These are phyloP conservation scores for Plutella xylostella DNA, from an alignment of 2,888 invertebrate species.

Conservation along the genomic window DNA sequence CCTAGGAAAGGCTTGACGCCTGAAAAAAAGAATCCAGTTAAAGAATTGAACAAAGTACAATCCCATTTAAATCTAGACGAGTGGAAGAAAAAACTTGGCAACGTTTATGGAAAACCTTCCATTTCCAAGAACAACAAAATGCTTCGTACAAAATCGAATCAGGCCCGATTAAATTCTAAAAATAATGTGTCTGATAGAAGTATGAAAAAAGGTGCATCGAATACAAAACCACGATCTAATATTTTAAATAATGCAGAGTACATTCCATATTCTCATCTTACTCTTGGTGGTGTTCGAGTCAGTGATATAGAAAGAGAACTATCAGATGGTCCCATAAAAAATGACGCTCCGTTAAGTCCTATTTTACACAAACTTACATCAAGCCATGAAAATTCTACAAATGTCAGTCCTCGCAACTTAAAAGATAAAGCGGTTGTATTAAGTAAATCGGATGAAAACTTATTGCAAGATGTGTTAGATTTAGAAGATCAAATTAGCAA, in stretches of 20 bases:
- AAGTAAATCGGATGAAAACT: conserved; percentile 58
- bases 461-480: conserved; percentile 53
- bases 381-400: conserved; percentile 46
- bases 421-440: no score
- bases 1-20: no score
- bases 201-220: conserved; percentile 19
- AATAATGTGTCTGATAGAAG: no score
- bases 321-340: conserved; percentile 37
- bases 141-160: no score
- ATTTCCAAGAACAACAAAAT: conserved; percentile 22
- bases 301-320: conserved; percentile 57
- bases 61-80: conserved; percentile 34
- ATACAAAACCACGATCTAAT: conserved; percentile 6
- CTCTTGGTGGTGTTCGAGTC: conserved; percentile 50
- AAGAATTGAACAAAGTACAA: conserved; percentile 25
- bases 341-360: conserved; percentile 42
- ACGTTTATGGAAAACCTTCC: conserved; percentile 36
- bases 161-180: no score
- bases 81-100: conserved; percentile 49
- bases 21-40: conserved; percentile 17
- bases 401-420: conserved; percentile 31
- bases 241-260: conserved; percentile 44
- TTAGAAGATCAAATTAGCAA: conserved; percentile 46
- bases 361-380: conserved; percentile 50
- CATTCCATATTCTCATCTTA: conserved; percentile 59